Percentiles rank a stretch among this genome's conserved stretches.
phyloP scores from a whole-genome alignment of 92 coral and sea anemone species.

The Nematostella vectensis region DNA sequence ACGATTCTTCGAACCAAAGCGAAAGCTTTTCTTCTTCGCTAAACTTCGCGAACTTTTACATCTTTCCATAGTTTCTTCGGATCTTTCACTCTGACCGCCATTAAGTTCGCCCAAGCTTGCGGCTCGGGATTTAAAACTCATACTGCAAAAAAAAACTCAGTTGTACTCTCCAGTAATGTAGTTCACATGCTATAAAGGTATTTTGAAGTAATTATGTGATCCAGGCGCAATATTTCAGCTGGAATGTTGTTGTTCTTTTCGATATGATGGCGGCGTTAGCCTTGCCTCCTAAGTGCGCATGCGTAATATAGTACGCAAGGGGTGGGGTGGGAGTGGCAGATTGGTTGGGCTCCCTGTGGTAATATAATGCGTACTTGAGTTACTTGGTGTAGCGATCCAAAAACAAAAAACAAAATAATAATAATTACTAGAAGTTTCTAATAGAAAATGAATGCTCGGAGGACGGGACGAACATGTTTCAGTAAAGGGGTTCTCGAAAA shows the following conservation, averaged over 20 bases:
- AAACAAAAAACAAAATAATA: no score
- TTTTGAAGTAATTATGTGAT: neutral
- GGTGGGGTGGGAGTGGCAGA: neutral
- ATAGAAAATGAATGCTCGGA: no score
- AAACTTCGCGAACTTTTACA: slow-evolving; percentile 67
- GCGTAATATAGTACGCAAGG: neutral
- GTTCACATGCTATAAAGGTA: neutral
- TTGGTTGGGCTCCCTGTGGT: no score
- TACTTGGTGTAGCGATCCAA: no score
- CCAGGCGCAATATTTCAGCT: neutral
- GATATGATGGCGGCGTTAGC: neutral
- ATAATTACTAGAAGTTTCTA: no score
- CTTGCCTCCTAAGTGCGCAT: neutral
- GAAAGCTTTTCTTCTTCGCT: slow-evolving; percentile 68
- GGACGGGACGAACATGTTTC: no score
- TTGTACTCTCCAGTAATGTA: neutral
- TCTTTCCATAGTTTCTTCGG: slow-evolving; percentile 56
- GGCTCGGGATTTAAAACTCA: slow-evolving; percentile 30
- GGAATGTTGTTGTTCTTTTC: neutral
- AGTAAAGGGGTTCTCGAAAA: no score
- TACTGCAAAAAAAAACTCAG: neutral
- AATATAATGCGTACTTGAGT: no score
- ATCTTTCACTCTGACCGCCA: slow-evolving; percentile 62
- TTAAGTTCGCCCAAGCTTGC: slow-evolving; percentile 72
- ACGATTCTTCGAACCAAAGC: slow-evolving; percentile 39